Conservation (phyloP, 2,113 vertebrate species). For the Pithys albifrons region DNA sequence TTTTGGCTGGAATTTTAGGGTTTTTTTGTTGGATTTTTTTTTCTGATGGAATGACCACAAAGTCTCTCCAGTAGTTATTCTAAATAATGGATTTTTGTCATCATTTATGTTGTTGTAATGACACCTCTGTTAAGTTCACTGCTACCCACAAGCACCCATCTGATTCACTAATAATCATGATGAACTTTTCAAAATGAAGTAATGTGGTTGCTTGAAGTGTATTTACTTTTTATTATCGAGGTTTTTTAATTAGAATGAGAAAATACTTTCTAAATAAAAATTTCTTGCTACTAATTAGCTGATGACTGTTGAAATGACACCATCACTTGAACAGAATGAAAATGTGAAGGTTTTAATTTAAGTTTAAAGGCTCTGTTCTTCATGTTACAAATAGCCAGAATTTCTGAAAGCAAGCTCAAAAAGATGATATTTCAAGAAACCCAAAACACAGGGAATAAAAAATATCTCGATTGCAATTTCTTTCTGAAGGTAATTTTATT, state of each 20-base stretch:
- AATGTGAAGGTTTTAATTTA: not conserved
- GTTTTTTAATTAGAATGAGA: not conserved
- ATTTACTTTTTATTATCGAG: not conserved
- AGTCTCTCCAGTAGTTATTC: not conserved
- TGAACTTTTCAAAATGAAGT: not conserved
- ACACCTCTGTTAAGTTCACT: not conserved
- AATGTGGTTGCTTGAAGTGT: not conserved
- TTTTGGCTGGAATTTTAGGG: no score
- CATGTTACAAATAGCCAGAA: not conserved
- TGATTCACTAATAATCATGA: not conserved
- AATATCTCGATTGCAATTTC: not conserved
- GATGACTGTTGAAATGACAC: not conserved
- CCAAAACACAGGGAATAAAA: not conserved
- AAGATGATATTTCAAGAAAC: not conserved
- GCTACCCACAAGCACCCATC: not conserved
- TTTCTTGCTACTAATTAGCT: not conserved
- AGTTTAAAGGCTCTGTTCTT: not conserved
- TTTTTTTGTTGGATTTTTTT: not conserved
- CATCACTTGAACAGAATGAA: not conserved
- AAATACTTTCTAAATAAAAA: not conserved
- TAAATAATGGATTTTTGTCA: not conserved
- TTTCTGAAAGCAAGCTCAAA: not conserved
- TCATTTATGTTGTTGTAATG: not conserved
- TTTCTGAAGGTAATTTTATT: not conserved
- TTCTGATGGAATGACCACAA: not conserved